Evolutionary conservation across 2,797 vertebrate genomes (phyloP), one percentile per base, ranked within the genome.

Genomic region (Eulemur albifrons): DNA sequence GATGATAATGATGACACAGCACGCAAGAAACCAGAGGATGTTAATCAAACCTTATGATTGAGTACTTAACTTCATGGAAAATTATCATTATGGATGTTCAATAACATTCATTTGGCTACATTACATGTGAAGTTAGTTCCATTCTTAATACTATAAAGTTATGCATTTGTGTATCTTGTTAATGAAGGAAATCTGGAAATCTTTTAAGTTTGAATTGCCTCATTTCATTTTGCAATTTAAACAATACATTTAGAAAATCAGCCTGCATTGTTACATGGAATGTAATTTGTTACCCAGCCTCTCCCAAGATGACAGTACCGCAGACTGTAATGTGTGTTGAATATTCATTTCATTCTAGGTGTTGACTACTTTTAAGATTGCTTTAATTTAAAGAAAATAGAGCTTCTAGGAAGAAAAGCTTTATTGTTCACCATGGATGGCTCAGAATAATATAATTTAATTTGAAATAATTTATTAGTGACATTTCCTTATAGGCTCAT

Each of bases 31-130:
- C 48, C 73, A 93, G 75, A 96, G 57, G 54, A n/a, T 93, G 76
- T 86, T 88, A 88, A 94, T 86, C 67, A 83, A 85, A 84, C 45
- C 13, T 82, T 65, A 35, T 93, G 88, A 95, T 94, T 83, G 95
- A 80, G 45, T 72, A 90, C 45, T 92, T 94, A 92, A 82, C 91
- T 96, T 96, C 20, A 83, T 94, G 85, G 92, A 94, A 92, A 94
- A 94, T 90, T 81, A 82, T 88, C 67, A 73, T 87, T 79, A 40
- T 65, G 35, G 72, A 12, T 35, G 20, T 76, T 87, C 48, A 80
- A 1, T 92, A 79, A 38, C 38, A 85, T 88, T 75, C 63, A 76
- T n/a, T 87, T 87, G 63, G 38, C 63, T 65, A 61, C 52, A 35
- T 94, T 90, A 65, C 79, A 75, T 84, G 57, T 79, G 77, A 93